These are phyloP conservation scores for Erannis defoliaria DNA, from an alignment of 2,888 invertebrate genomes.

Conservation along the genomic window DNA sequence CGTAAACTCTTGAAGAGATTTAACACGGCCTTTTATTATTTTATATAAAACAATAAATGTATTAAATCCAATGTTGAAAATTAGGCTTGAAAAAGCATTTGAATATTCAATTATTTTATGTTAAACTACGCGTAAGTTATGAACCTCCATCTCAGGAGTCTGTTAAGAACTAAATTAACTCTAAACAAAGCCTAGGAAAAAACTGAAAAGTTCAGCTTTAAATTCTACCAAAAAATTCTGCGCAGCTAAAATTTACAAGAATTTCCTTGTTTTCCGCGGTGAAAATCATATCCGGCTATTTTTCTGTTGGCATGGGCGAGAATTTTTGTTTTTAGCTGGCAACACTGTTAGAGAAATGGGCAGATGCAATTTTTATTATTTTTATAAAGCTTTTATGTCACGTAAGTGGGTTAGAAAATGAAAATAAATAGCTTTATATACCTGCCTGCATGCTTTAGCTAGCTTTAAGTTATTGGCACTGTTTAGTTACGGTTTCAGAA, in stretches of 20 bases:
- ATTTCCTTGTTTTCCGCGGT: conserved; percentile 9
- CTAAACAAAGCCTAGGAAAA: conserved; percentile 6
- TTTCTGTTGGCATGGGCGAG: conserved; percentile 28
- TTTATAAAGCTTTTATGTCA: conserved; percentile 29
- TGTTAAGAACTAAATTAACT: not conserved
- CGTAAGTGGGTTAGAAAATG: conserved; percentile 7
- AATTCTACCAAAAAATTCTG: not conserved
- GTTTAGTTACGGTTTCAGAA: too few species aligned
- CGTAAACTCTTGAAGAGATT: too few species aligned
- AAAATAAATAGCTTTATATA: not conserved
- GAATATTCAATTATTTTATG: not conserved
- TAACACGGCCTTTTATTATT: too few species aligned
- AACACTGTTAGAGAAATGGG: conserved; percentile 21
- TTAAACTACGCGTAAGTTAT: not conserved
- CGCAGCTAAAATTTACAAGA: conserved; percentile 4
- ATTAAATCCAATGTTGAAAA: too few species aligned
- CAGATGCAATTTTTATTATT: conserved; percentile 23
- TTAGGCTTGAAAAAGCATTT: not conserved
- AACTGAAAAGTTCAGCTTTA: not conserved
- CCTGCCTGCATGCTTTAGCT: too few species aligned
- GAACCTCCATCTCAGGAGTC: not conserved
- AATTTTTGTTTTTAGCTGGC: conserved; percentile 27
- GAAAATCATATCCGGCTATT: conserved; percentile 35
- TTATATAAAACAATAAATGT: too few species aligned
- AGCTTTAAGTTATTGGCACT: too few species aligned